Evolutionary conservation across 1,140 invertebrate genomes (phyloP).

Genomic region (Nephotettix cincticeps): DNA sequence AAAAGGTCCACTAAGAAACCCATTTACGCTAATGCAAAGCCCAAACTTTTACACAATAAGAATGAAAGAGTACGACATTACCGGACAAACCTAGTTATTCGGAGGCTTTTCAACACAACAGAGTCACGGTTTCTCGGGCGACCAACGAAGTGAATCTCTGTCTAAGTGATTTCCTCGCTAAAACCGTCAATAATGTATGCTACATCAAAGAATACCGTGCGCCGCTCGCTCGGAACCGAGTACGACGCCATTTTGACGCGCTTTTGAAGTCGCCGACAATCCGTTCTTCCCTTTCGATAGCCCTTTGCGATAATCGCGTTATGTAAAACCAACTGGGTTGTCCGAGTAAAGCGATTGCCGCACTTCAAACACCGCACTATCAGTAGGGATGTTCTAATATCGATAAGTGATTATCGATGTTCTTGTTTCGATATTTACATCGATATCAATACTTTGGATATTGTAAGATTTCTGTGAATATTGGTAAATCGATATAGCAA

Average conservation of each 20-base stretch:
- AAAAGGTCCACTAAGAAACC: too few relatives aligned
- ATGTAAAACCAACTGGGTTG: not conserved
- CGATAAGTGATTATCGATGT: too few relatives aligned
- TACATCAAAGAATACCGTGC: conserved; percentile 1
- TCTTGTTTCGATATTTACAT: too few relatives aligned
- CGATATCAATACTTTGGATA: too few relatives aligned
- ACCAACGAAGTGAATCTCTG: not conserved
- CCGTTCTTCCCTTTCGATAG: not conserved
- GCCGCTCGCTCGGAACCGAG: too few relatives aligned
- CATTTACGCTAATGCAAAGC: too few relatives aligned
- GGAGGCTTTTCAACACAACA: not conserved
- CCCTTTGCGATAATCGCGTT: not conserved
- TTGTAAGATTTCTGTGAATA: too few relatives aligned
- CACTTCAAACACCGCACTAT: not conserved
- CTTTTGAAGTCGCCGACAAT: not conserved
- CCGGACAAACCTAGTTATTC: not conserved
- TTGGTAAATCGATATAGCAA: too few relatives aligned
- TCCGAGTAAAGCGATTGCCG: not conserved
- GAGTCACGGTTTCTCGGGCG: not conserved
- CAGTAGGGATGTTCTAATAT: too few relatives aligned
- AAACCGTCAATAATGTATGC: conserved; percentile 3
- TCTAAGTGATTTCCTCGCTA: conserved; percentile 2
- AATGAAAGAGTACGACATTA: not conserved
- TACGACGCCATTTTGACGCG: not conserved
- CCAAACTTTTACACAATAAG: not conserved